Conservation (phyloP, 2,113 vertebrate species). For the Myanophis thanlyinensis region DNA sequence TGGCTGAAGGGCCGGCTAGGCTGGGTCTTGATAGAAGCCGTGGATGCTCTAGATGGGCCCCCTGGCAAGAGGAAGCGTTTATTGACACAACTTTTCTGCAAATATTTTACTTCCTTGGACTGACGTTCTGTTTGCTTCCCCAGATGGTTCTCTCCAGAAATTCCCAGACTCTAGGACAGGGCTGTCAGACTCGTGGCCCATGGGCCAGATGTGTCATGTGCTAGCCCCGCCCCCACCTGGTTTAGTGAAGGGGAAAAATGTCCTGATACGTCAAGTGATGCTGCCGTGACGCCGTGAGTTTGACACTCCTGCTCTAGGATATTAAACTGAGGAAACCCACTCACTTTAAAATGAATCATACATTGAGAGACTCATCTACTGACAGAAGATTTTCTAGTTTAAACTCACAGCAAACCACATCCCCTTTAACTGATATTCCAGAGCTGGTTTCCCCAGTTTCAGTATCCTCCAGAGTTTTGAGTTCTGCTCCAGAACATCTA, state of each 20-base stretch:
- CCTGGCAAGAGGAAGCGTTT: constrained; percentile 12
- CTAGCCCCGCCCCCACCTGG: too few relatives aligned
- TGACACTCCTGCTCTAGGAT: not conserved
- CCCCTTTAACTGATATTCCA: not conserved
- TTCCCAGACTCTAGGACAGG: not conserved
- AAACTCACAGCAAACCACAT: not conserved
- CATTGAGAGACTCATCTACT: not conserved
- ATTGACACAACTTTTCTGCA: not conserved
- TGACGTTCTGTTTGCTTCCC: not conserved
- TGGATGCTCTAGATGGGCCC: not conserved
- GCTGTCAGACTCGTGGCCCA: too few relatives aligned
- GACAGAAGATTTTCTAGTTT: not conserved
- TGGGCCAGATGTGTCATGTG: too few relatives aligned
- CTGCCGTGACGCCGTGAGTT: too few relatives aligned
- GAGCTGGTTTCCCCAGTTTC: not conserved
- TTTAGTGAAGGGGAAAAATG: too few relatives aligned
- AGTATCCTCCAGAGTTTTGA: not conserved
- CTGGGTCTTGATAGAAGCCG: constrained; percentile 12
- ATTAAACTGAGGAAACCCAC: not conserved
- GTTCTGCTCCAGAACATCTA: not conserved
- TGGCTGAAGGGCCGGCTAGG: constrained; percentile 29
- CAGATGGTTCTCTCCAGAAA: not conserved
- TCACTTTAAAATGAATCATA: not conserved
- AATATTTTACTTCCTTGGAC: not conserved
- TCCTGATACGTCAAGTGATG: too few relatives aligned